These are phyloP conservation scores for Lathamus discolor DNA, from an alignment of 2,113 vertebrate species.

Conservation along the genomic window DNA sequence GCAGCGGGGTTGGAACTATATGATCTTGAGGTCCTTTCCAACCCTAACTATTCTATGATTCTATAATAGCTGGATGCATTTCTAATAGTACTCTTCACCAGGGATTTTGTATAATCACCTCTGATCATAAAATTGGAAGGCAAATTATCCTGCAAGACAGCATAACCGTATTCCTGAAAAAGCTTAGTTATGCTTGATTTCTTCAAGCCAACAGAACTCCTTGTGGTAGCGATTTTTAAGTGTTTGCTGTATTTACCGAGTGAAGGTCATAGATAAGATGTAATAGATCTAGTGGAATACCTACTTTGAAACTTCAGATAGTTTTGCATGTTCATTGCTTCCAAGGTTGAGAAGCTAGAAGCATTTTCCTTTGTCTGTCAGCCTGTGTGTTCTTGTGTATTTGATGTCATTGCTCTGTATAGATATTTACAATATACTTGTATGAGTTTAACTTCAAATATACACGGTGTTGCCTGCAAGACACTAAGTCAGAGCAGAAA, in stretches of 20 bases:
- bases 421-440: neutral
- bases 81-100: neutral
- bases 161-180: neutral
- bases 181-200: neutral
- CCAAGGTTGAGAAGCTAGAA: neutral
- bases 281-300: neutral
- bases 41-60: too few species aligned
- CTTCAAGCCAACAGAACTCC: neutral
- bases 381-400: neutral
- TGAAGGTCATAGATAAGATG: neutral
- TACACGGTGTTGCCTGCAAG: neutral
- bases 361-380: neutral
- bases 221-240: neutral
- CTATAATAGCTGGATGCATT: neutral
- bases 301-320: neutral
- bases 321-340: neutral
- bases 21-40: too few species aligned
- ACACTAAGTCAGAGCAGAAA: neutral
- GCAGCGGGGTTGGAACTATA: too few species aligned
- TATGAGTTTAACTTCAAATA: neutral
- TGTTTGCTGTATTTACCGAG: neutral
- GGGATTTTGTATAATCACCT: neutral
- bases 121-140: neutral
- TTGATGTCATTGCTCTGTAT: neutral
- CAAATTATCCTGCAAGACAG: neutral